phyloP scores from a whole-genome alignment of 2,797 vertebrate species.

The Gymnothorax javanicus region DNA sequence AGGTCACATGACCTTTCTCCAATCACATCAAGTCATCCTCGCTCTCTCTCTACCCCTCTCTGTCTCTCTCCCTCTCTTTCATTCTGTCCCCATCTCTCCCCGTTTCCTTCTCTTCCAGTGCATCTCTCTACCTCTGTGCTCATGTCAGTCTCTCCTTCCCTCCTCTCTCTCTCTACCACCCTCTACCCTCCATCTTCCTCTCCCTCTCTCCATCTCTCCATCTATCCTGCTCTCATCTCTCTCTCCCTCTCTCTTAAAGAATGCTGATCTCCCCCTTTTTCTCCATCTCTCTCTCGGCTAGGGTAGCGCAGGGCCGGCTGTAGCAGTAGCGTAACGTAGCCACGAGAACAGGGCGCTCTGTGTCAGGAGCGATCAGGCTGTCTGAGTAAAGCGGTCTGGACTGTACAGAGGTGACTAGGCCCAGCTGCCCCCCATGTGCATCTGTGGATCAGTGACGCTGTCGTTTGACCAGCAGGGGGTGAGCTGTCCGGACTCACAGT shows the following conservation, averaged over 20 bases:
- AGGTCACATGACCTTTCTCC: background rate
- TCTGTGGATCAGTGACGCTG: background rate
- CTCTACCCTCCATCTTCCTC: too few species aligned
- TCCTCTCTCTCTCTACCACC: too few species aligned
- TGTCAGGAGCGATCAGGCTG: background rate
- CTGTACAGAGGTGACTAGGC: background rate
- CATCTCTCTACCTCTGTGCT: too few species aligned
- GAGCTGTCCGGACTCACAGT: background rate
- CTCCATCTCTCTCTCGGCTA: background rate
- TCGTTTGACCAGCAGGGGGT: background rate
- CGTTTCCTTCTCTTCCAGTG: too few species aligned
- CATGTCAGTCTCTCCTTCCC: too few species aligned
- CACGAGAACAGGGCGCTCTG: background rate
- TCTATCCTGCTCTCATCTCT: too few species aligned
- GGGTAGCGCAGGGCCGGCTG: background rate
- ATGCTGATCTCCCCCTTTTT: background rate
- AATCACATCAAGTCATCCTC: background rate
- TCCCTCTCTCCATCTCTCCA: too few species aligned
- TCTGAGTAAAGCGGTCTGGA: too few species aligned
- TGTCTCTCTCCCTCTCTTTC: too few species aligned
- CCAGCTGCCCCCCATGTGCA: background rate
- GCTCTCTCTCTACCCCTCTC: background rate
- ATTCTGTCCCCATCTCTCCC: too few species aligned
- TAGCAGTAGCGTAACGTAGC: background rate
- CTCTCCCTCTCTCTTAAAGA: too few species aligned